Evolutionary conservation across 1,140 invertebrate genomes (phyloP), one percentile per base, ranked within the genome.

Genomic region (Papilio xuthus): DNA sequence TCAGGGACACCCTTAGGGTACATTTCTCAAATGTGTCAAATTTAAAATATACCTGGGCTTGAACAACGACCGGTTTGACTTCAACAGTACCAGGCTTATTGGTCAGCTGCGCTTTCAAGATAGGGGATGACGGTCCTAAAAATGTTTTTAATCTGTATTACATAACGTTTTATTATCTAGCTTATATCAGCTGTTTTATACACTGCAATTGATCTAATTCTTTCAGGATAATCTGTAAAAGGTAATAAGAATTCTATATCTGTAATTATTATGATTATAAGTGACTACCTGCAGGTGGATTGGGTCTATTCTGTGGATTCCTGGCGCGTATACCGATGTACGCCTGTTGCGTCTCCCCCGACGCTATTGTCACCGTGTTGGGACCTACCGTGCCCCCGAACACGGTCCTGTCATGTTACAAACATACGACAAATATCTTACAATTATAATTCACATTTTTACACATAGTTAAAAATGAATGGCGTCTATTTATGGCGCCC

Each of bases 341-440:
- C 88, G 96, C 96, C 81, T 95, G 95, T 37, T 95, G 95, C 3
- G 93, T 94, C 23, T 95, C 95, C 2, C 96, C 96, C 6, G 94
- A 95, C 0, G 94, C 85, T 4, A 93, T 85, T 80, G 96, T 97
- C 56, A 96, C 91, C 12, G 95, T 95, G 86, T 96, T 97, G 10
- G 97, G 97, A 3, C 97, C 97, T 13, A 98, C 96, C 10, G 94
- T 95, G 20, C 95, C 95, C 20, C 97, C 97, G 88, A 97, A 98
- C 32, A 97, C 96, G 70, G 96, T 96, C 84, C 97, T 97, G 79
- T n/a, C 89, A 89, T 77, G 50, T 83, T 32, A 73, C 9, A 63
- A 63, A 26, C 12, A 13, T 63, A n/a, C n/a, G n/a, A n/a, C n/a
- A n/a, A n/a, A n/a, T n/a, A n/a, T n/a, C n/a, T 63, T 28, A 63